phyloP scores from a whole-genome alignment of 2,113 vertebrate species.

The Coryphaenoides rupestris region DNA sequence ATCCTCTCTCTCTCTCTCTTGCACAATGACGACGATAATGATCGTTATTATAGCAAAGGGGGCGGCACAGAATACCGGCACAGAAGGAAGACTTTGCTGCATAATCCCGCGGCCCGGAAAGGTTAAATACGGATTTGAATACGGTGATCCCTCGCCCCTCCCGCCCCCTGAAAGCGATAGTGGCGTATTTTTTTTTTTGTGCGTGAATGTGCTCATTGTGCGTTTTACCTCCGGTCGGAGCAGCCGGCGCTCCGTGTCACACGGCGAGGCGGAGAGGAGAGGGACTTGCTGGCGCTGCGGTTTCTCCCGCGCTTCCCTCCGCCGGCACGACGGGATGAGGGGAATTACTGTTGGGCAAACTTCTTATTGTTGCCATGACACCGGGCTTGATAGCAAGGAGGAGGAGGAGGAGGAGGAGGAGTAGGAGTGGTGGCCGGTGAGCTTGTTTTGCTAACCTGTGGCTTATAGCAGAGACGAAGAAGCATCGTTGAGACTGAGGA shows the following conservation, averaged over 20 bases:
- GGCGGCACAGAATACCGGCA: constrained; percentile 62
- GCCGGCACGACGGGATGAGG: constrained; percentile 25
- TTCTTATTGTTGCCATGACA: constrained; percentile 22
- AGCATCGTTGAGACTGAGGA: too few relatives aligned
- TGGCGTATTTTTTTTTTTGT: constrained; percentile 39
- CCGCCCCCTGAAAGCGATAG: constrained; percentile 66
- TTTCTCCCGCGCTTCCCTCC: background rate
- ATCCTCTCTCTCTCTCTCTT: constrained; percentile 66
- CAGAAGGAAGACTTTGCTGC: constrained; percentile 71
- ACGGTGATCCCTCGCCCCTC: constrained; percentile 61
- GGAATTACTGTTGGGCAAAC: constrained; percentile 19
- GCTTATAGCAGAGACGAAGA: too few relatives aligned
- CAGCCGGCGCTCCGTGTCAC: constrained; percentile 42
- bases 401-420: background rate
- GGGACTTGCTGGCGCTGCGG: constrained; percentile 33
- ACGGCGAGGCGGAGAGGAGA: constrained; percentile 21
- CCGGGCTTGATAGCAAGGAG: too few relatives aligned
- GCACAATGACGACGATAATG: constrained; percentile 79
- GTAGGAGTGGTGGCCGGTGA: background rate
- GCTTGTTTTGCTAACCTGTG: too few relatives aligned
- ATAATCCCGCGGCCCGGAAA: constrained; percentile 75
- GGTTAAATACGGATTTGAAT: constrained; percentile 79
- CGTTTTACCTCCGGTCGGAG: constrained; percentile 60
- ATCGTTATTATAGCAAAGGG: constrained; percentile 76
- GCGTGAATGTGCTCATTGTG: constrained; percentile 67